These are phyloP conservation scores for Phalacrocorax brasilianus DNA, from an alignment of 2,113 vertebrate species.

Conservation along the genomic window DNA sequence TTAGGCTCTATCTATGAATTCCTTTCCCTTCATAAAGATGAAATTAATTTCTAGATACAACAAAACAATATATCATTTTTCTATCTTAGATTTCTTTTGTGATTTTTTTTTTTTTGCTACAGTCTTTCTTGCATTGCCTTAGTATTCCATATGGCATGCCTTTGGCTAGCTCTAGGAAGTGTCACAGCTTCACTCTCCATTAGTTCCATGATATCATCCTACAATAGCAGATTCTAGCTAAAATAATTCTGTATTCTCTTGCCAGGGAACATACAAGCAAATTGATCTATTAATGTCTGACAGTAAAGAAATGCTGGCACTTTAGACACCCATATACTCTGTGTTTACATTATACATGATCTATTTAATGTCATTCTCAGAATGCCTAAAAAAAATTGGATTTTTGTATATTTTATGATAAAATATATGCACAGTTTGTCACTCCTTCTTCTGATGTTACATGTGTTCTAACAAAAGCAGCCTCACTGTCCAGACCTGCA, in stretches of 20 bases:
- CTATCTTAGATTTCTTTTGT: not conserved
- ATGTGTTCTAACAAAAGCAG: not conserved
- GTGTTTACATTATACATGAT: rapidly evolving
- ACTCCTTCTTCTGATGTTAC: not conserved
- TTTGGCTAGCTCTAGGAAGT: constrained; percentile 24
- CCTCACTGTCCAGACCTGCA: not conserved
- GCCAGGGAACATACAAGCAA: not conserved
- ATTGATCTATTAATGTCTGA: not conserved
- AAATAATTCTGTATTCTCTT: not conserved
- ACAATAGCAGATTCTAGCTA: not conserved
- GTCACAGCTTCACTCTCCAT: not conserved
- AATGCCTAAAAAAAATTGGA: not conserved
- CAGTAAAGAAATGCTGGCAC: not conserved
- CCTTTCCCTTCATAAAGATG: not conserved
- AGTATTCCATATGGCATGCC: constrained; percentile 8
- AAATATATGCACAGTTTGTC: not conserved
- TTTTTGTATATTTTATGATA: not conserved
- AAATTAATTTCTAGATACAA: not conserved
- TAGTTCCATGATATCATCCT: not conserved
- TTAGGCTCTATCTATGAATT: not conserved
- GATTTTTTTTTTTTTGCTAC: not conserved
- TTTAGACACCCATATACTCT: not conserved
- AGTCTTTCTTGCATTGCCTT: not conserved
- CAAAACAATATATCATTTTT: not conserved
- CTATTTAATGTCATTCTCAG: not conserved